These are phyloP conservation scores for Sinonovacula constricta DNA, from an alignment of 1,140 invertebrate species.

Conservation along the genomic window DNA sequence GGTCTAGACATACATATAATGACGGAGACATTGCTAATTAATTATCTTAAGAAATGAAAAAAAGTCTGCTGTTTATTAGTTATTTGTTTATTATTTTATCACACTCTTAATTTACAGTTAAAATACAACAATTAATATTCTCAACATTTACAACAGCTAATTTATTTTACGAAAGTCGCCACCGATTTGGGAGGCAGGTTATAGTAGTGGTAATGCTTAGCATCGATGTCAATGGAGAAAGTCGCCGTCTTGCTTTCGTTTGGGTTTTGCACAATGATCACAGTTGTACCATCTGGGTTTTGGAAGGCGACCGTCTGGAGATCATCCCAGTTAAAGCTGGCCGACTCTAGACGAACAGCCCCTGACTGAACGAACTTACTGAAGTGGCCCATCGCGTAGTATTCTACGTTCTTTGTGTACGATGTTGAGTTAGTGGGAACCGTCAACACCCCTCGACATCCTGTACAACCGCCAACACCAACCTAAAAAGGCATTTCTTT, in stretches of 20 bases:
- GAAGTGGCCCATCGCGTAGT: conserved; percentile 59
- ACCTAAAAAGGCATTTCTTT: too few species aligned
- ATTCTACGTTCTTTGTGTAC: conserved; percentile 59
- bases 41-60: too few species aligned
- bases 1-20: too few species aligned
- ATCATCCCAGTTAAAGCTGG: conserved; percentile 45
- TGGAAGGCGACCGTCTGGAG: conserved; percentile 57
- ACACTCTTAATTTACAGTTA: too few species aligned
- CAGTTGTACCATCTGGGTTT: conserved; percentile 54
- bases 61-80: too few species aligned
- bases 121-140: too few species aligned
- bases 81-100: too few species aligned
- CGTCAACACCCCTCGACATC: conserved; percentile 61
- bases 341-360: conserved; percentile 55
- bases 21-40: too few species aligned
- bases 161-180: conserved; percentile 38
- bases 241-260: background rate
- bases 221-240: conserved; percentile 31
- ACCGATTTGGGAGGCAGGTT: conserved; percentile 41
- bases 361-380: conserved; percentile 57
- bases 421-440: conserved; percentile 14
- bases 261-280: conserved; percentile 53
- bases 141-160: too few species aligned
- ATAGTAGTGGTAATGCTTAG: conserved; percentile 29
- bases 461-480: conserved; percentile 52